Percentiles rank a stretch among this genome's conserved stretches.
phyloP scores from a whole-genome alignment of 2,888 invertebrate genomes.

The Drosophila nr. perissopoda region DNA sequence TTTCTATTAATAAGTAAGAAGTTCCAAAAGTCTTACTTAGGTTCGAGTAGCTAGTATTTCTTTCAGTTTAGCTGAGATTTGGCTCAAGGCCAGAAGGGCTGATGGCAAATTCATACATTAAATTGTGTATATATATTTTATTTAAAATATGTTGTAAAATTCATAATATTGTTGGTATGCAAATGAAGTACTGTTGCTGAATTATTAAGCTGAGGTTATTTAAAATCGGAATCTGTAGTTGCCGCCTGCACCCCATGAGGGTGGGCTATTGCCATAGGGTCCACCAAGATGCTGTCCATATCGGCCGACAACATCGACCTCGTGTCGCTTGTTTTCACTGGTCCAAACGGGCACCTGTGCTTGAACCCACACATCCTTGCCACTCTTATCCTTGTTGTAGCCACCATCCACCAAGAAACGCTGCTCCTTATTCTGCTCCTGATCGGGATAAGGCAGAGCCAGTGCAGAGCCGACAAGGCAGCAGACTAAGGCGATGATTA shows the following conservation, averaged over 20 bases:
- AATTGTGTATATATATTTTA: slow-evolving; percentile 3
- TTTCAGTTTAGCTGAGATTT: neutral
- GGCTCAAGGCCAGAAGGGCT: neutral
- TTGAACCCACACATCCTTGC: slow-evolving; percentile 57
- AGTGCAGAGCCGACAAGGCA: slow-evolving; percentile 30
- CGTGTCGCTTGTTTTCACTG: slow-evolving; percentile 76
- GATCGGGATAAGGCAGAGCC: slow-evolving; percentile 28
- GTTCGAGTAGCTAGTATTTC: neutral
- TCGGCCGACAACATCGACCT: slow-evolving; percentile 64
- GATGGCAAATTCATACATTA: neutral
- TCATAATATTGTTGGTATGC: neutral
- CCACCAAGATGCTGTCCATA: slow-evolving; percentile 81
- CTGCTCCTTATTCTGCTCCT: slow-evolving; percentile 16
- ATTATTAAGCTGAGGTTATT: neutral
- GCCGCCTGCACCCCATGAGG: slow-evolving; percentile 59
- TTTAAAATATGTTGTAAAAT: slow-evolving; percentile 9
- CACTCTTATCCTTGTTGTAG: slow-evolving; percentile 57
- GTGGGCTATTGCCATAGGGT: slow-evolving; percentile 74
- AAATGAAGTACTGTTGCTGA: neutral
- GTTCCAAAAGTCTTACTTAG: neutral
- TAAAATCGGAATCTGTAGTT: slow-evolving; percentile 55
- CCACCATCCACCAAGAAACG: slow-evolving; percentile 38
- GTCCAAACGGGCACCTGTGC: slow-evolving; percentile 72
- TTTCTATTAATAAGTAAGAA: neutral
- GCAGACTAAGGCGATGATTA: slow-evolving; percentile 37